Conservation (phyloP, 2,797 vertebrate species). For the Onychomys leucogaster region DNA sequence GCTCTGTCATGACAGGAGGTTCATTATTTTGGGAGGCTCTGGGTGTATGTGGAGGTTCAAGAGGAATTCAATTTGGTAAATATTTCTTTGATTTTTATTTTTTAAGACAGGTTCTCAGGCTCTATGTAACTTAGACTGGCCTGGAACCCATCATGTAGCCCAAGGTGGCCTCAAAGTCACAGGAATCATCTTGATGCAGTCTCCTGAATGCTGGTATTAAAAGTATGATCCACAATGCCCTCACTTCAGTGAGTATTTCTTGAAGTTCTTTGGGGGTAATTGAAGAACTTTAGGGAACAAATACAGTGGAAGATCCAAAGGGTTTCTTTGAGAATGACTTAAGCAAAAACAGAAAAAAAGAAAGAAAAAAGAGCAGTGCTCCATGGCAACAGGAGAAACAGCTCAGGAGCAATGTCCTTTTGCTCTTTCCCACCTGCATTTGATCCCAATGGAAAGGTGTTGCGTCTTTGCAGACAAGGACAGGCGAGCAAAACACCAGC, state of each 20-base stretch:
- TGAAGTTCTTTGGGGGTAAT: not conserved
- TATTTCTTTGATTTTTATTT: not conserved
- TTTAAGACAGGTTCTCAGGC: not conserved
- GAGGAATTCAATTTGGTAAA: not conserved
- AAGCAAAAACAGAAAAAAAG: not conserved
- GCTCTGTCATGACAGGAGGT: not conserved
- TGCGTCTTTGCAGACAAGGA: not conserved
- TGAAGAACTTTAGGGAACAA: not conserved
- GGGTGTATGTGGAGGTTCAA: not conserved
- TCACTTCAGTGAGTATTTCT: not conserved
- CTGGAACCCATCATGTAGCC: not conserved
- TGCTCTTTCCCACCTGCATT: not conserved
- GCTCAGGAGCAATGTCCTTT: not conserved
- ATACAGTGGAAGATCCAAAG: not conserved
- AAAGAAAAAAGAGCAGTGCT: not conserved
- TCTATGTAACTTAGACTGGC: not conserved
- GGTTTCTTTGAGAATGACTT: not conserved
- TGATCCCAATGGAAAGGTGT: not conserved
- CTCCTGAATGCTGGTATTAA: not conserved
- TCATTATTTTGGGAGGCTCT: not conserved
- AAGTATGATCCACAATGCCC: not conserved
- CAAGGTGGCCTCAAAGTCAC: not conserved
- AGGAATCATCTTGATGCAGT: not conserved
- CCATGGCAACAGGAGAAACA: not conserved
- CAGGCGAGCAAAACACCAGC: not conserved